These are phyloP conservation scores for Reticulitermes lucifugus DNA, from an alignment of 2,888 invertebrate species.

Conservation along the genomic window DNA sequence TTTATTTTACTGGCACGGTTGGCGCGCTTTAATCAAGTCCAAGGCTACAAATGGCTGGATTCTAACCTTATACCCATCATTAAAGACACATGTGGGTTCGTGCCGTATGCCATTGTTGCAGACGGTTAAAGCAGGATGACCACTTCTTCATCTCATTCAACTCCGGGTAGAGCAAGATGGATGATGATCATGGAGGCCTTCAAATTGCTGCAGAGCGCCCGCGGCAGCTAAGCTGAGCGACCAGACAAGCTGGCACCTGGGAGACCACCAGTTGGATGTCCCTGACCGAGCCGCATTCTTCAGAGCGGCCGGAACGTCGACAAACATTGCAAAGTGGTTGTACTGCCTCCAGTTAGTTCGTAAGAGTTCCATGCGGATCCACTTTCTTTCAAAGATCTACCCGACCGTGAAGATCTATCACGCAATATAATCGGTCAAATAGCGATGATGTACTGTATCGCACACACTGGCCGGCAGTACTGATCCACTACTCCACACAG, in stretches of 20 bases:
- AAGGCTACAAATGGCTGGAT: not conserved
- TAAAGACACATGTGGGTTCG: not conserved
- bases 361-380: too few relatives aligned
- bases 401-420: too few relatives aligned
- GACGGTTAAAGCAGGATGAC: not conserved
- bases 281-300: constrained; percentile 6
- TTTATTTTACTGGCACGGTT: not conserved
- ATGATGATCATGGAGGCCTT: constrained; percentile 1
- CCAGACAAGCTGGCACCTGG: constrained; percentile 10
- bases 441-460: too few relatives aligned
- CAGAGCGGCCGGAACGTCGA: not conserved
- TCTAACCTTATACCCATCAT: not conserved
- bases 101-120: not conserved
- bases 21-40: not conserved
- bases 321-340: too few relatives aligned
- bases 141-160: constrained; percentile 10
- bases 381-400: too few relatives aligned
- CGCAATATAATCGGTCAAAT: too few relatives aligned
- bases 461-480: too few relatives aligned
- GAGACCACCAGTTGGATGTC: not conserved
- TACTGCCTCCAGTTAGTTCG: too few relatives aligned
- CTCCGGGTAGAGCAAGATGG: constrained; percentile 4
- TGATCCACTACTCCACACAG: too few relatives aligned
- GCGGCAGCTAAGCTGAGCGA: not conserved
- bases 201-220: constrained; percentile 6